Evolutionary conservation across 1,140 invertebrate genomes (phyloP).

Genomic region (Pseudomyrmex flavicornis): DNA sequence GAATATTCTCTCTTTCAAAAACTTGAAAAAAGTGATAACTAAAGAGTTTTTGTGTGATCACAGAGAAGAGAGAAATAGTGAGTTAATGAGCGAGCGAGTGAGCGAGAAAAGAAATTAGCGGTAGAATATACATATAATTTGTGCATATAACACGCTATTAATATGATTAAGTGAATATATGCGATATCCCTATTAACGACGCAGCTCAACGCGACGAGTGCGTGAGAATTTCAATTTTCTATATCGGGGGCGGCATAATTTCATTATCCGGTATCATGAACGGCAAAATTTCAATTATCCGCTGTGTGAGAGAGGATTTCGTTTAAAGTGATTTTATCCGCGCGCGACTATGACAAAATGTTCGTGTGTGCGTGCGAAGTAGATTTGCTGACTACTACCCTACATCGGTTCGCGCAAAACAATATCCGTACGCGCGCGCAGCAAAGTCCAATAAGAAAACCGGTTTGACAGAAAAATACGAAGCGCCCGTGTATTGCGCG

Average conservation of each 20-base stretch:
- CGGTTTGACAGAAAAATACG: constrained; percentile 40
- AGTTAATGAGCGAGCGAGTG: too few relatives aligned
- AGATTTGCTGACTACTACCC: constrained; percentile 36
- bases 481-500: constrained; percentile 3
- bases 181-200: constrained; percentile 52
- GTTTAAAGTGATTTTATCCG: constrained; percentile 58
- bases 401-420: constrained; percentile 39
- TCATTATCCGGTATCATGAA: constrained; percentile 60
- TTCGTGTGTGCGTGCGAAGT: background rate
- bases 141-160: constrained; percentile 28
- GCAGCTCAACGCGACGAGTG: constrained; percentile 54
- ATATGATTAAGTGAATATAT: constrained; percentile 57
- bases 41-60: too few relatives aligned
- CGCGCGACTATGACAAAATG: constrained; percentile 47
- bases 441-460: constrained; percentile 23
- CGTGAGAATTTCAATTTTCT: constrained; percentile 62
- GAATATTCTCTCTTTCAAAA: too few relatives aligned
- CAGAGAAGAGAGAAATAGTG: too few relatives aligned
- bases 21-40: too few relatives aligned
- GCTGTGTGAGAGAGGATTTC: constrained; percentile 48
- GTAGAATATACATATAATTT: too few relatives aligned
- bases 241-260: constrained; percentile 47
- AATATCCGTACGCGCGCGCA: constrained; percentile 21
- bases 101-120: too few relatives aligned
- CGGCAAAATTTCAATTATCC: constrained; percentile 58